Evolutionary conservation across 2,888 invertebrate genomes (phyloP).

Genomic region (Xestia ashworthii): DNA sequence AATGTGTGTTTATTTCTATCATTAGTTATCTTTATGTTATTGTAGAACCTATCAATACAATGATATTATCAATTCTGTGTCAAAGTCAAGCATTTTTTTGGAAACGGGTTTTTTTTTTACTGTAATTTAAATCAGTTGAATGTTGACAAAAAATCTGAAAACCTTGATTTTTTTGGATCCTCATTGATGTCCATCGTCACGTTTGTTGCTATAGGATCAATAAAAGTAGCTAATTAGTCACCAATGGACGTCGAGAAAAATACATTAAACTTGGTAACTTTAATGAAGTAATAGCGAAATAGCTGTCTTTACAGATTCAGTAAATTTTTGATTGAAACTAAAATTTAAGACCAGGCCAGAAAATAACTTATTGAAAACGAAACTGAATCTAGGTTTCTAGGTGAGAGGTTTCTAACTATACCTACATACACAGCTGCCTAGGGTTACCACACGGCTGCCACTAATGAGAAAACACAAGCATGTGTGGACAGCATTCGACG

Average conservation of each 20-base stretch:
- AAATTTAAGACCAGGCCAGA: neutral
- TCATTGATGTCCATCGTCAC: neutral
- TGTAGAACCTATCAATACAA: neutral
- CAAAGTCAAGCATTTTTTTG: neutral
- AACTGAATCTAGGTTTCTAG: constrained; percentile 13
- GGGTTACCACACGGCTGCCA: constrained; percentile 19
- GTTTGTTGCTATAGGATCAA: neutral
- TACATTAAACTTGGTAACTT: neutral
- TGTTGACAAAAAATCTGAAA: neutral
- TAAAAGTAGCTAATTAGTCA: neutral
- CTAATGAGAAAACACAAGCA: constrained; percentile 61
- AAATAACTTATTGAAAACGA: neutral
- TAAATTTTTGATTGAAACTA: neutral
- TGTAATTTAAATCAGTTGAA: neutral
- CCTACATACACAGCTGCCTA: constrained; percentile 4
- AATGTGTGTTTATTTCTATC: neutral
- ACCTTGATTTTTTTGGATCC: neutral
- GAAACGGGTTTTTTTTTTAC: neutral
- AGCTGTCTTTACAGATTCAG: neutral
- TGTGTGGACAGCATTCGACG: constrained; percentile 79
- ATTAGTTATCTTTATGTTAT: neutral
- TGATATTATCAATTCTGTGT: neutral
- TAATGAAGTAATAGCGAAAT: neutral
- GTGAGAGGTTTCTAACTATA: neutral
- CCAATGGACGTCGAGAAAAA: neutral